A percentile compares a stretch with the other conserved stretches of the same genome.
phyloP scores from a whole-genome alignment of 2,888 invertebrate species.

The Hypercompe scribonia region DNA sequence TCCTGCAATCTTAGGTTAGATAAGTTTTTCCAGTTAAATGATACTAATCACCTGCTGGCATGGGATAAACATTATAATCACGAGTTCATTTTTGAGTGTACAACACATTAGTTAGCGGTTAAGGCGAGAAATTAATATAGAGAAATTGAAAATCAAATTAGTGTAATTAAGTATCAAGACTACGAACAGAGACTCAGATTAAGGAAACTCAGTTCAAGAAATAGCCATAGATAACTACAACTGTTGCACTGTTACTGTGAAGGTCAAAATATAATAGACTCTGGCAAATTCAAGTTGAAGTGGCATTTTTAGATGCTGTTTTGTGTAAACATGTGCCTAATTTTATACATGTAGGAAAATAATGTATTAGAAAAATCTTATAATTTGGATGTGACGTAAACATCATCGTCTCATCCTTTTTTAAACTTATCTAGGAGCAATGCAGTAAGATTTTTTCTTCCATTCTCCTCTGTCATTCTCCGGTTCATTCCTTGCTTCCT shows the following conservation, averaged over 20 bases:
- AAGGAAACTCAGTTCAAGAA: neutral
- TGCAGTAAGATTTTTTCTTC: no score
- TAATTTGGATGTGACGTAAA: no score
- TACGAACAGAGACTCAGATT: no score
- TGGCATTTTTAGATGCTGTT: neutral
- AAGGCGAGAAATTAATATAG: no score
- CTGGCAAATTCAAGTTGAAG: no score
- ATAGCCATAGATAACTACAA: no score
- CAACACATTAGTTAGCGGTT: neutral
- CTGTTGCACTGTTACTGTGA: no score
- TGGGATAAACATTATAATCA: neutral
- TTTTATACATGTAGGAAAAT: neutral
- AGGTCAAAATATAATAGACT: no score
- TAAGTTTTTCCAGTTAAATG: constrained; percentile 21
- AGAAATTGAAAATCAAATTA: constrained; percentile 18
- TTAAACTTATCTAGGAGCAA: no score
- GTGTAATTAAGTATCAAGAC: neutral
- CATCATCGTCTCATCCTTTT: no score
- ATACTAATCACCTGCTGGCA: constrained; percentile 19
- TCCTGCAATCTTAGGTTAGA: neutral
- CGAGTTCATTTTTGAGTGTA: neutral
- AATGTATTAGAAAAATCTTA: neutral
- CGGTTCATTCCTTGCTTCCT: no score
- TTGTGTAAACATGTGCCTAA: neutral
- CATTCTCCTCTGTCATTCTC: no score